Evolutionary conservation across 64 coral and sea anemone genomes (phyloP).

Genomic region (Catalaphyllia jardinei): DNA sequence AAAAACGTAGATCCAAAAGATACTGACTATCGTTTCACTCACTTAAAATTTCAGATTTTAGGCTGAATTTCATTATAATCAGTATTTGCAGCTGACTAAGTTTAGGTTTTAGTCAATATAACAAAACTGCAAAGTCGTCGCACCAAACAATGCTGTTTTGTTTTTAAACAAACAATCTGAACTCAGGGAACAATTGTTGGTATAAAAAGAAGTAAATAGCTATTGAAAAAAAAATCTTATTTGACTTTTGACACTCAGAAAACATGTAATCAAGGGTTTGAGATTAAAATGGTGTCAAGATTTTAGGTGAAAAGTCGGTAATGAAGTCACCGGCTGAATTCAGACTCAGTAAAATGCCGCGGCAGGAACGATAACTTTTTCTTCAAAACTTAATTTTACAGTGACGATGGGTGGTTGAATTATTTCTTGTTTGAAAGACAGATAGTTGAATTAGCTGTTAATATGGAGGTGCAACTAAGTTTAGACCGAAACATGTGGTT

Average conservation of each 20-base stretch:
- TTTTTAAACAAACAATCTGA: too few species aligned
- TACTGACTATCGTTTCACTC: too few species aligned
- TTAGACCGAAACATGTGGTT: slow-evolving; percentile 10
- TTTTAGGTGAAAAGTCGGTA: not conserved
- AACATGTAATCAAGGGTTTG: not conserved
- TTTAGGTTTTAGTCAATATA: too few species aligned
- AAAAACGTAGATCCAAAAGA: too few species aligned
- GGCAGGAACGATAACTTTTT: not conserved
- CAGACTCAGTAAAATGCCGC: not conserved
- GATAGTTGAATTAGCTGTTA: not conserved
- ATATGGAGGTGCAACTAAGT: not conserved
- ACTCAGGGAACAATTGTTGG: too few species aligned
- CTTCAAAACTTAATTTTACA: not conserved
- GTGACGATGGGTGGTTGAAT: not conserved
- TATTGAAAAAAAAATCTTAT: not conserved
- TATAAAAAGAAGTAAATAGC: not conserved
- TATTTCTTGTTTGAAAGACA: not conserved
- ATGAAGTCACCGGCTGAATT: slow-evolving; percentile 37
- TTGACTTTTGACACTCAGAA: not conserved
- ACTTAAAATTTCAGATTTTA: too few species aligned
- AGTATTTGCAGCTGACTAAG: too few species aligned
- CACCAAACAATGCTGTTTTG: too few species aligned
- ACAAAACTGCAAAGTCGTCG: too few species aligned
- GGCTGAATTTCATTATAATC: too few species aligned
- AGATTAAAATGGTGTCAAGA: slow-evolving; percentile 19